These are phyloP conservation scores for Ameiurus melas DNA, from an alignment of 2,113 vertebrate species.

Conservation along the genomic window DNA sequence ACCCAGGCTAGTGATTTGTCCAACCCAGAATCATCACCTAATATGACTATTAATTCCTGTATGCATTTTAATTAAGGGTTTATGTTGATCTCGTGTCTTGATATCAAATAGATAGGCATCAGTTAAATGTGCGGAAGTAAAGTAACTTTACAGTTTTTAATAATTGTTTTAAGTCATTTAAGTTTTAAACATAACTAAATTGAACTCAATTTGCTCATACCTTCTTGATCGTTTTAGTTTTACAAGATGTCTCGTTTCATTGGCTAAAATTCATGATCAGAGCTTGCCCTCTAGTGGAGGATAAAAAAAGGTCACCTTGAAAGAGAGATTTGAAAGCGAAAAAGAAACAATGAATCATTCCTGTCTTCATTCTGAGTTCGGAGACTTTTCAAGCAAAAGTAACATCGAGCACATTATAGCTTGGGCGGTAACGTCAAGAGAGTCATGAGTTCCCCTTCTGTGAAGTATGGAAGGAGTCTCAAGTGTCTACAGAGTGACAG, in stretches of 20 bases:
- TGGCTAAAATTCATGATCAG: not conserved
- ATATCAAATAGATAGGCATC: not conserved
- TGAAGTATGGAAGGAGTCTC: not conserved
- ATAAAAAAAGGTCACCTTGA: slow-evolving; percentile 10
- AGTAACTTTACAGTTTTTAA: not conserved
- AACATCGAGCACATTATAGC: not conserved
- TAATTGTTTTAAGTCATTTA: not conserved
- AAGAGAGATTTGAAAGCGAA: not conserved
- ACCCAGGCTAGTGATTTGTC: no score
- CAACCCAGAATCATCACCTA: not conserved
- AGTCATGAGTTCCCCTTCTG: not conserved
- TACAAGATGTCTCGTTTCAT: not conserved
- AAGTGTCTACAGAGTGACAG: not conserved
- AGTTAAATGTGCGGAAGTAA: not conserved
- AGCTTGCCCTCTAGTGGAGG: slow-evolving; percentile 41
- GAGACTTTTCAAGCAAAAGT: not conserved
- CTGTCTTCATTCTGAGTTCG: not conserved
- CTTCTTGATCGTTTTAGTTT: not conserved
- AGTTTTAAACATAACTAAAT: not conserved
- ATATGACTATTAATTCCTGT: not conserved
- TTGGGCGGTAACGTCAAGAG: not conserved
- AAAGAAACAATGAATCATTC: not conserved
- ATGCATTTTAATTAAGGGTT: not conserved
- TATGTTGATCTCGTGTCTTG: not conserved
- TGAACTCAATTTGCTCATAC: not conserved